Base-by-base conservation (phyloP, 2,113 vertebrate genomes). In the Plestiodon gilberti region DNA sequence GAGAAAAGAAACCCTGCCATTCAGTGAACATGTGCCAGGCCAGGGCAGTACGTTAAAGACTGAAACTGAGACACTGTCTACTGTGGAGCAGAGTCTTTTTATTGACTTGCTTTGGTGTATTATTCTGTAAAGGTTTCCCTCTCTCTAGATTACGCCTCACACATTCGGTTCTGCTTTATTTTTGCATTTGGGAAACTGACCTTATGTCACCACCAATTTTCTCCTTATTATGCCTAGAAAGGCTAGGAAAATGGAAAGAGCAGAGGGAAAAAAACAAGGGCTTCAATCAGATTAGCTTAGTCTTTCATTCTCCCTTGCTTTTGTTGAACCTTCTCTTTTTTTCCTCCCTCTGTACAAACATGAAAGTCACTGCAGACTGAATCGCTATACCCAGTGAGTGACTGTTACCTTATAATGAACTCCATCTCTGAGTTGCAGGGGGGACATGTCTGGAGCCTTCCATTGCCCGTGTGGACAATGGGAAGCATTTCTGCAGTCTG, bases 211-310 rank as follows among this genome's bases (percentile, higher is more conserved):
- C 57, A 81, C 73, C 86, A 86, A 86, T 90, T 94, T 90, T 90
- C 82, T 90, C 87, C 82, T 8, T 65, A 40, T 90, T 91, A 92
- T 91, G 89, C 88, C 73, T 35, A 85, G 89, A 84, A 86, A 92
- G 77, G 15, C 55, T 87, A 65, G 28, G 83, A 93, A 92, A 93
- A 91, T 81, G 92, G 88, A 91, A 81, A 4, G 71, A 84, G 40
- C 59, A 82, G 83, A 89, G 84, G 77, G 1, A 83, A 30, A 81
- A 74, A 90, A 80, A 0, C 89, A 91, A 86, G 80, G 90, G 35
- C 64, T 86, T 48, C 81, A 89, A 90, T 88, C 81, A 86, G 38
- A 69, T 89, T 85, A 77, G 52, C 38, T 65, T 65, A 81, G 55
- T 64, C 1, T 82, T 92, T 80, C 67, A 88, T 89, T 90, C 57